A percentile compares a stretch with the other conserved stretches of the same genome.
phyloP scores from a whole-genome alignment of 2,113 vertebrate genomes.

The Chlorodrepanis virens region DNA sequence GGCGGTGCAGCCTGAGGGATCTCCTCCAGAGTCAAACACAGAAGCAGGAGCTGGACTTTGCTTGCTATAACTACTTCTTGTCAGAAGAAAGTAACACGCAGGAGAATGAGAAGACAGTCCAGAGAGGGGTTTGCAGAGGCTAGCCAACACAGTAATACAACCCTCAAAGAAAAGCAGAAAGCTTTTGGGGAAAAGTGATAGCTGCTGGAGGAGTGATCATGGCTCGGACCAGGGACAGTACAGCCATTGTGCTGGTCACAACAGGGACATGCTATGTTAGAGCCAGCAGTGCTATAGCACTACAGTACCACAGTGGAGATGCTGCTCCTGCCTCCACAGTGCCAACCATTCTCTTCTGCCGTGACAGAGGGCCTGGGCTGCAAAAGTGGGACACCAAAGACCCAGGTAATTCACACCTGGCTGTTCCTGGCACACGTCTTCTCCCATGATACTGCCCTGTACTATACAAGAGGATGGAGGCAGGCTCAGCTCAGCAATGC shows the following conservation, averaged over 20 bases:
- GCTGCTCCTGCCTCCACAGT: neutral
- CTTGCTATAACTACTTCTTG: neutral
- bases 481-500: neutral
- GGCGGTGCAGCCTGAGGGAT: neutral
- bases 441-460: neutral
- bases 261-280: neutral
- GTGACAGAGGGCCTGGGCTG: neutral
- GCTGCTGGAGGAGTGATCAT: neutral
- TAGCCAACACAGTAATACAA: neutral
- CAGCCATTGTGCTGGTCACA: neutral
- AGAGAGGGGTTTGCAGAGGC: neutral
- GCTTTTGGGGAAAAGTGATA: neutral
- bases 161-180: neutral
- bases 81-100: neutral
- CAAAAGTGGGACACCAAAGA: neutral
- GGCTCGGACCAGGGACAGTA: neutral
- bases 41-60: neutral
- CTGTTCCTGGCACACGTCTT: neutral
- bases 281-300: neutral
- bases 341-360: neutral
- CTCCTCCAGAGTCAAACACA: constrained; percentile 5
- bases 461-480: neutral
- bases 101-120: neutral
- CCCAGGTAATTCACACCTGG: neutral
- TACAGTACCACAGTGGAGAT: neutral